Conservation (phyloP, 2,797 vertebrate genomes). For the Rhabdomys pumilio region DNA sequence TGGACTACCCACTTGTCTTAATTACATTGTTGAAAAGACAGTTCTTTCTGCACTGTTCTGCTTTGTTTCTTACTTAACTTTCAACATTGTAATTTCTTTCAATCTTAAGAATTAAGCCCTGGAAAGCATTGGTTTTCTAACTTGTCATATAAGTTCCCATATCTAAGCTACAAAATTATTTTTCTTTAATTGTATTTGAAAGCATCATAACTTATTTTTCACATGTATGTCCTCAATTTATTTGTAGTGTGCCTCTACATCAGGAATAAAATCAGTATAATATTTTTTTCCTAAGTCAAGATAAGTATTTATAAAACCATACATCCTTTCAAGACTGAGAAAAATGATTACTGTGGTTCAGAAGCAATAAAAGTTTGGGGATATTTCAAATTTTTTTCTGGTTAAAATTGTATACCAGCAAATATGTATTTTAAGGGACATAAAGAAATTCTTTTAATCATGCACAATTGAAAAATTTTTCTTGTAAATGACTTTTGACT, state of each 20-base stretch:
- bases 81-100: constrained; percentile 48
- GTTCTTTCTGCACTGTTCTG: background rate
- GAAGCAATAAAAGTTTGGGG: background rate
- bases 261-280: background rate
- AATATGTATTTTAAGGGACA: background rate
- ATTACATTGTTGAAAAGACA: background rate
- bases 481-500: background rate
- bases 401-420: background rate
- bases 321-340: background rate
- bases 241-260: background rate
- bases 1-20: background rate
- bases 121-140: background rate
- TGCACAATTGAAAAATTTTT: background rate
- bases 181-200: constrained; percentile 23
- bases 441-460: background rate
- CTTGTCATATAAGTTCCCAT: constrained; percentile 26
- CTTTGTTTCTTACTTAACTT: background rate
- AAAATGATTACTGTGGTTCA: background rate
- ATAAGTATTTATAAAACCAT: background rate
- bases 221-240: constrained; percentile 24
- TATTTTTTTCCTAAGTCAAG: background rate
- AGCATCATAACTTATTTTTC: background rate
- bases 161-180: constrained; percentile 5
- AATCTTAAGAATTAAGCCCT: background rate
- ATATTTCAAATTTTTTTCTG: background rate